A percentile compares a stretch with the other conserved stretches of the same genome.
Conservation (phyloP, 2,113 vertebrate species). For the Microtus pennsylvanicus region DNA sequence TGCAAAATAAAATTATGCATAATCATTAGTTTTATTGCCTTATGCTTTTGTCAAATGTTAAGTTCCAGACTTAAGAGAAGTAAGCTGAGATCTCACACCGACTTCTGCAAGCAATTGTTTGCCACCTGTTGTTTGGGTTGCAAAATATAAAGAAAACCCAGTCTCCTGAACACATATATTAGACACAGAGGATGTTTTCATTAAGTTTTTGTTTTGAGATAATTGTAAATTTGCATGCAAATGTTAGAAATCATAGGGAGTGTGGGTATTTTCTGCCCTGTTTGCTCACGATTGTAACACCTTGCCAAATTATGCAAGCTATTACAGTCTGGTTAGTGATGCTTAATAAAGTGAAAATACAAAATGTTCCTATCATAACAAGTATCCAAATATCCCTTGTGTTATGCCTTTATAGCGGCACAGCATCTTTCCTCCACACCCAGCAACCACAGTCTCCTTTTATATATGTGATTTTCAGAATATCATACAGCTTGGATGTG, state of each 20-base stretch:
- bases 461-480: too few relatives aligned
- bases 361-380: not conserved
- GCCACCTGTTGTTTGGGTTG: constrained; percentile 14
- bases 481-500: not conserved
- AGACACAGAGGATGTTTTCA: not conserved
- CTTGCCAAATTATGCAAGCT: not conserved
- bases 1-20: not conserved
- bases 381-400: too few relatives aligned
- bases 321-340: too few relatives aligned
- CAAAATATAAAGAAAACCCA: not conserved
- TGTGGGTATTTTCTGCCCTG: accelerated
- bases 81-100: not conserved
- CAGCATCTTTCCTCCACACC: accelerated
- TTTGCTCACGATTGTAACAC: accelerated
- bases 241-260: not conserved
- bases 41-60: not conserved
- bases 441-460: not conserved
- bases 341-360: not conserved
- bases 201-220: constrained; percentile 4
- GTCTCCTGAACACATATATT: not conserved
- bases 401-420: too few relatives aligned
- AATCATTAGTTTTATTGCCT: not conserved
- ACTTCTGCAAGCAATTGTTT: not conserved
- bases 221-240: not conserved
- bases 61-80: not conserved